Base-by-base conservation (phyloP, 1,140 invertebrate species). In the Oncopodura yosiiana region DNA sequence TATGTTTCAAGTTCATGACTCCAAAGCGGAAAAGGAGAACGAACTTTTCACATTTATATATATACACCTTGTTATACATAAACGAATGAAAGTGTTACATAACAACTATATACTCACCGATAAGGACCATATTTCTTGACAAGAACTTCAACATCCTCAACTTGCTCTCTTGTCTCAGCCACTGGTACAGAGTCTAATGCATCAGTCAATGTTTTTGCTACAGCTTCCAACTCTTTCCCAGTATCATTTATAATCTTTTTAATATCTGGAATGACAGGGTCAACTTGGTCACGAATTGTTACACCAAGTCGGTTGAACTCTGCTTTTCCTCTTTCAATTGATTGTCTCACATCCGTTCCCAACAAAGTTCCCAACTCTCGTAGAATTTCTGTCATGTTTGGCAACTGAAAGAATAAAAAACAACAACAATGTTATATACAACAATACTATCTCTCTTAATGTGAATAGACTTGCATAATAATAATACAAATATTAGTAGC, bases 351-450 rank as follows among this genome's bases (percentile, higher is more conserved):
- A 26, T 62, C 54, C 6, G 49, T 52, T 3, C 42, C 44, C 11
- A 62, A 39, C 12, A 62, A 44, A 9, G 16, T 36, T 34, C 49
- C 45, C 16, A 62, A 24, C 24, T 62, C 60, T n/a, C 38, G 1
- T 12, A 62, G 54, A 19, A 61, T 55, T 21, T 61, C 59, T 16
- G 59, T 56, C 59, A 61, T 61, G 36, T 61, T 39, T 26, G 59
- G 59, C 18, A 61, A 18, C 59, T 61, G 38, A 6, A 38, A 43
- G 52, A 36, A 18, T 26, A 41, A 27, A 50, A 12, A 37, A 49
- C 16, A 58, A 48, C 29, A 38, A 49, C 6, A n/a, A n/a, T 8
- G 6, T 34, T 34, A 9, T 34, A 34, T 9, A 34, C n/a, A 34
- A 34, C n/a, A 9, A 8, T 9, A 34, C 30, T 34, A 34, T 9